Percentiles rank a stretch among this genome's conserved stretches.
Conservation (phyloP, 2,888 invertebrate genomes). For the Acleris sparsana region DNA sequence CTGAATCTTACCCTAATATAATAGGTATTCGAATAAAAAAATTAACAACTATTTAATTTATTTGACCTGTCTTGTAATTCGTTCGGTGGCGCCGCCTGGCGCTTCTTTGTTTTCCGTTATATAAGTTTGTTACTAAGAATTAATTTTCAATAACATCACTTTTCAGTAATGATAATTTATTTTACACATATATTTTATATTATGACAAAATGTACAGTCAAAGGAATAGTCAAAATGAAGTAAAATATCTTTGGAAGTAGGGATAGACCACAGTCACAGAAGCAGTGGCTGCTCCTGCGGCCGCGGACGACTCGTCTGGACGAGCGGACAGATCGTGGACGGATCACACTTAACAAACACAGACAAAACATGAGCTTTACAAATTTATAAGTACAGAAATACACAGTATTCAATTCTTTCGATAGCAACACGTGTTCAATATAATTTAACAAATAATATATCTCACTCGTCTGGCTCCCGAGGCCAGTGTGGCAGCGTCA, state of each 20-base stretch:
- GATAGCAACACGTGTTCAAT: slow-evolving; percentile 15
- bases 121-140: slow-evolving; percentile 8
- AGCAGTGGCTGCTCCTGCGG: background rate
- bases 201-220: slow-evolving; percentile 3
- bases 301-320: slow-evolving; percentile 32
- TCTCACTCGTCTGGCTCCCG: slow-evolving; percentile 15
- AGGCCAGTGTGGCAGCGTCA: background rate
- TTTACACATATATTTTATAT: slow-evolving; percentile 7
- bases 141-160: slow-evolving; percentile 6
- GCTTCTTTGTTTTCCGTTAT: slow-evolving; percentile 15
- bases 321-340: slow-evolving; percentile 59
- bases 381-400: slow-evolving; percentile 22
- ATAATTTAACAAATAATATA: slow-evolving; percentile 23
- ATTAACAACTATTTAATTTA: slow-evolving; percentile 54
- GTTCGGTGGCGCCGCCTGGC: slow-evolving; percentile 57
- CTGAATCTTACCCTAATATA: slow-evolving; percentile 48
- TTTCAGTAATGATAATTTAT: slow-evolving; percentile 6
- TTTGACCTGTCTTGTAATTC: slow-evolving; percentile 74
- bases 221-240: background rate
- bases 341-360: slow-evolving; percentile 62
- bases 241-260: slow-evolving; percentile 16
- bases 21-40: slow-evolving; percentile 47
- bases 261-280: background rate
- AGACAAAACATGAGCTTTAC: slow-evolving; percentile 38
- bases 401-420: slow-evolving; percentile 34